phyloP scores from a whole-genome alignment of 2,113 vertebrate species.

The Microtus ochrogaster region DNA sequence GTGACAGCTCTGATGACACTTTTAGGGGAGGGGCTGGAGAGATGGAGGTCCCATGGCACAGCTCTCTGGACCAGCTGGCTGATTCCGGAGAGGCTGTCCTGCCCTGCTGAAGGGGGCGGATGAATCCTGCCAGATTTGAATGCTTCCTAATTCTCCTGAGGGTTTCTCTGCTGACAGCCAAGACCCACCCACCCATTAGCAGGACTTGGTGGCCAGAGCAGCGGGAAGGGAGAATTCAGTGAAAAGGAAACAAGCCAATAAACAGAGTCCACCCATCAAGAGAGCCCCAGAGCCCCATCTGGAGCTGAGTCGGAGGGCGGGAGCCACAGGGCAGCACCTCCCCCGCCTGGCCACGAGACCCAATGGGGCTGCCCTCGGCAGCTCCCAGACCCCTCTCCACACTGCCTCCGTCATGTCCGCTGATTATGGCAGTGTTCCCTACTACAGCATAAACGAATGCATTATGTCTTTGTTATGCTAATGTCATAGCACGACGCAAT shows the following conservation, averaged over 20 bases:
- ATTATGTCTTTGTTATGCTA: conserved; percentile 90
- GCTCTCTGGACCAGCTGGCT: conserved; percentile 65
- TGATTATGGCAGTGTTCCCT: conserved; percentile 80
- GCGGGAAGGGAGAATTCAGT: conserved; percentile 68
- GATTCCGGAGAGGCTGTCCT: conserved; percentile 27
- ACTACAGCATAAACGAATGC: conserved; percentile 79
- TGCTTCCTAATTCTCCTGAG: conserved; percentile 67
- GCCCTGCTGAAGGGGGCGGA: conserved; percentile 33
- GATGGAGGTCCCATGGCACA: neutral
- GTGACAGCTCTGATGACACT: conserved; percentile 24
- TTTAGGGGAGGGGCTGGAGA: neutral
- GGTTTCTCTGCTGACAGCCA: conserved; percentile 76
- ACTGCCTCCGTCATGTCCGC: conserved; percentile 72
- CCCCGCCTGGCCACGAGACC: conserved; percentile 9
- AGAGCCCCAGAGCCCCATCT: neutral
- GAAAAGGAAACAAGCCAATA: conserved; percentile 75
- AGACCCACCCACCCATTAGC: conserved; percentile 76
- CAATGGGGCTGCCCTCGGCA: conserved; percentile 20
- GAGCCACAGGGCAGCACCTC: conserved; percentile 2
- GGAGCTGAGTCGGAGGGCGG: conserved; percentile 40
- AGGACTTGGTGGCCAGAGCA: conserved; percentile 55
- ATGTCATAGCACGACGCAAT: conserved; percentile 85
- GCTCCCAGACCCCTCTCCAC: conserved; percentile 38
- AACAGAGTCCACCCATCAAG: conserved; percentile 64
- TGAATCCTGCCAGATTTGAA: conserved; percentile 70